Base-by-base conservation (phyloP, 2,797 vertebrate species). In the Uromys caudimaculatus region DNA sequence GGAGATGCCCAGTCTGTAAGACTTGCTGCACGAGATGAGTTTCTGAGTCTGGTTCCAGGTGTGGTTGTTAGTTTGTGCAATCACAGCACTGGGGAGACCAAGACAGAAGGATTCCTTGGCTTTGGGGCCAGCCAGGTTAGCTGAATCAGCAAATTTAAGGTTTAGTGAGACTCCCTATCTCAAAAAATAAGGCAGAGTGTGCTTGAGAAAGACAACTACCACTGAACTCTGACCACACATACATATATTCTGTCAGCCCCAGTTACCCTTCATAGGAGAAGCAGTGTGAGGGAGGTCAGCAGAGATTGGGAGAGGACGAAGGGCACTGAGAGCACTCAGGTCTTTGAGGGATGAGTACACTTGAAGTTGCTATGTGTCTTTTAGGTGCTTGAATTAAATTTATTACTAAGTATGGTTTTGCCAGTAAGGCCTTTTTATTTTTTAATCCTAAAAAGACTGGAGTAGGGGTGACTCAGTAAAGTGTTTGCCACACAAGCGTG, bases 361-460 rank as follows among this genome's bases (percentile, higher is more conserved):
- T 94, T 95, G 38, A 95, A 96, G 38, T 75, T n/a, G 13, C 52
- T 47, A 23, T n/a, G 47, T 90, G 47, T 73, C 54, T 96, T 67
- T 67, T 88, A 71, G 56, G 78, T 85, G 62, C 16, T 90, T 86
- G 50, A 44, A 54, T n/a, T 54, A 5, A n/a, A 54, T 2, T 79
- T 84, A 78, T 95, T 17, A 82, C 35, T 82, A 0, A 81, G 47
- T 84, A 14, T 95, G 4, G 89, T 92, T 96, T 94, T 93, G 56
- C 52, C 54, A 94, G 7, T 92, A 90, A 91, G 16, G 19, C 29
- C 87, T 84, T 97, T 97, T 95, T 96, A 92, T 56, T 97, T 93
- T 50, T 32, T 12, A 17, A 47, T 75, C 64, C 67, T 95, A 71
- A 67, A 88, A 94, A n/a, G 50, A 56, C 50, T 56, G 32, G 50